Evolutionary conservation across 2,888 invertebrate genomes (phyloP), one percentile per base, ranked within the genome.

Genomic region (Trissolcus brochymenae): DNA sequence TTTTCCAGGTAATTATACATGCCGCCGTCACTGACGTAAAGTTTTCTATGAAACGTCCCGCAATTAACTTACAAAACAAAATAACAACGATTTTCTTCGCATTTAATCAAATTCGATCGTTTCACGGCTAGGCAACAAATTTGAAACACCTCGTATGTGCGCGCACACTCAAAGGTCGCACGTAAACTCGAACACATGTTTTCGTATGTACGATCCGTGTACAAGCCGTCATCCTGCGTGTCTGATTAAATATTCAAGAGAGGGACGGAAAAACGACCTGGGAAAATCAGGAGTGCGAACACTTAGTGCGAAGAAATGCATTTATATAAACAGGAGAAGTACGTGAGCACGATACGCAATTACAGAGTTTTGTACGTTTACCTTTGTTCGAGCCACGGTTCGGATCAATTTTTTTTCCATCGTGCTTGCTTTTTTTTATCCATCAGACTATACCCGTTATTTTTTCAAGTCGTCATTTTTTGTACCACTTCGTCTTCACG

Each of bases 231-330:
- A 65, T 77, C 73, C 80, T 84, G 83, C 83, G 83, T 84, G 82
- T 82, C 81, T 82, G 82, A 83, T 85, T 83, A 86, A 85, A 85
- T 82, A 84, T 83, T 82, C 83, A 80, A 72, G 71, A 35, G 35
- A 80, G 82, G 82, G 80, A 82, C 79, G 82, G 81, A 84, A 84
- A 85, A 84, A 83, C 76, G 80, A 84, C 86, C 85, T 88, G 86
- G 87, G 87, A 87, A 87, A 87, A 84, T 85, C 82, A 81, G 78
- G 61, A 72, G 80, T 70, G 50, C 65, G 77, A 75, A 76, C 75
- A 56, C 75, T 79, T 79, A 79, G 64, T 60, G 64, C 60, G 46
- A 74, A 78, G 70, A 78, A 78, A 75, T 67, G 74, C 72, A 70
- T 73, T 65, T 61, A 54, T 68, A 74, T 74, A 64, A 78, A 74